phyloP scores from a whole-genome alignment of 2,888 invertebrate genomes.

The Imbricaverruca yamaguchii region DNA sequence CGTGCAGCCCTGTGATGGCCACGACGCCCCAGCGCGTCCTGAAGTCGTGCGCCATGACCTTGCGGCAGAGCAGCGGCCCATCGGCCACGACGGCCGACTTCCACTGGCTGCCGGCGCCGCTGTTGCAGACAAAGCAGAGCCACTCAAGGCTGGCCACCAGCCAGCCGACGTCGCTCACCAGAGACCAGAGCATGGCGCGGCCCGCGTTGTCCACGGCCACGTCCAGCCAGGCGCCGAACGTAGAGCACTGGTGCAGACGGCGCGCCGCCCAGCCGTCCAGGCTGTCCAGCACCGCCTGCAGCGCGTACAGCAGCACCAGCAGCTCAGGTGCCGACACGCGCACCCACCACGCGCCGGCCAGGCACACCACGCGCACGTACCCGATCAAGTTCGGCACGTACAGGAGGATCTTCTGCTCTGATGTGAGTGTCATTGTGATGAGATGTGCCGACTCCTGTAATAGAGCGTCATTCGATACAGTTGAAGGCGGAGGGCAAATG shows the following conservation, averaged over 20 bases:
- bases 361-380: slow-evolving; percentile 20
- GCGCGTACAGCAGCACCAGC: slow-evolving; percentile 33
- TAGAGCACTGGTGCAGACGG: slow-evolving; percentile 34
- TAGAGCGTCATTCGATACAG: too few relatives aligned
- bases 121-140: slow-evolving; percentile 35
- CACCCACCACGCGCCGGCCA: slow-evolving; percentile 31
- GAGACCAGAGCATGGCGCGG: slow-evolving; percentile 34
- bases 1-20: slow-evolving; percentile 35
- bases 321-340: slow-evolving; percentile 26
- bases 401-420: slow-evolving; percentile 24
- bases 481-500: too few relatives aligned
- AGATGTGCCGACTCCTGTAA: too few relatives aligned
- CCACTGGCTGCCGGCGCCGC: slow-evolving; percentile 35
- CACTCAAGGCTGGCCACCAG: slow-evolving; percentile 34
- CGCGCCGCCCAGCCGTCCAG: slow-evolving; percentile 36
- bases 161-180: slow-evolving; percentile 26
- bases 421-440: not conserved
- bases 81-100: not conserved
- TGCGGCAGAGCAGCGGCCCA: not conserved
- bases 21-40: slow-evolving; percentile 34
- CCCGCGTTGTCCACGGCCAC: slow-evolving; percentile 35
- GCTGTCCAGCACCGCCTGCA: slow-evolving; percentile 34
- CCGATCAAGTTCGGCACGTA: slow-evolving; percentile 34
- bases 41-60: slow-evolving; percentile 30
- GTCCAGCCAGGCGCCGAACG: slow-evolving; percentile 36